Conservation (phyloP, 2,113 vertebrate species). For the Solea senegalensis region DNA sequence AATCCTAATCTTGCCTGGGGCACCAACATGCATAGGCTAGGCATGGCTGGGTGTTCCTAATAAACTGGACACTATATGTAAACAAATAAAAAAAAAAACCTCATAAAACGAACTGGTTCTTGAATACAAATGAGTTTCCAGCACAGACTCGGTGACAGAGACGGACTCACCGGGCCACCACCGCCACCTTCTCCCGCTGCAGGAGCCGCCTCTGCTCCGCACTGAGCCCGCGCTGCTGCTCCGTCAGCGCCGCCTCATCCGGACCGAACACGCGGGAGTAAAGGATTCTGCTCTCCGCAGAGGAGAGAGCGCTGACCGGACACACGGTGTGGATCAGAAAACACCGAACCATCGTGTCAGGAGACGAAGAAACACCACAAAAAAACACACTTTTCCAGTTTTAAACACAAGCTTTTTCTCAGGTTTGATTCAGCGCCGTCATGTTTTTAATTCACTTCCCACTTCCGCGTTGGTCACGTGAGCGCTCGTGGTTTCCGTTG, state of each 20-base stretch:
- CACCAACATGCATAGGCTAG: too few species aligned
- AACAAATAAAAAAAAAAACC: too few species aligned
- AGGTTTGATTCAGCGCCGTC: rapidly evolving
- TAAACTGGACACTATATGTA: neutral
- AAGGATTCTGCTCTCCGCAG: slow-evolving; percentile 74
- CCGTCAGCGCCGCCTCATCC: slow-evolving; percentile 44
- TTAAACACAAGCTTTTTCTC: neutral
- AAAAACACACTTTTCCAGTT: neutral
- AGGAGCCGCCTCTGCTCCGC: slow-evolving; percentile 69
- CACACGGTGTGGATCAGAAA: slow-evolving; percentile 82
- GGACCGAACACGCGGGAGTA: slow-evolving; percentile 79
- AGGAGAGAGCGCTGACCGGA: slow-evolving; percentile 64
- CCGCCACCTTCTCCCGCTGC: slow-evolving; percentile 67
- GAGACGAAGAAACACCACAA: rapidly evolving
- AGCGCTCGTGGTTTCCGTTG: slow-evolving; percentile 1
- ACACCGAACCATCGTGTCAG: slow-evolving; percentile 73
- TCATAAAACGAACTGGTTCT: neutral
- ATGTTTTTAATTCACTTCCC: neutral
- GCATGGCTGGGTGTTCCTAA: neutral
- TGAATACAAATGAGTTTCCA: too few species aligned
- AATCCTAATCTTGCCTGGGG: too few species aligned
- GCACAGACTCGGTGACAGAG: neutral
- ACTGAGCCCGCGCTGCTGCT: slow-evolving; percentile 12
- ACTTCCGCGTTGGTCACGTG: slow-evolving; percentile 74
- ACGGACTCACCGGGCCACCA: slow-evolving; percentile 70